Percentiles rank a stretch among this genome's conserved stretches.
phyloP scores from a whole-genome alignment of 2,888 invertebrate species.

The Eucriotettix oculatus region DNA sequence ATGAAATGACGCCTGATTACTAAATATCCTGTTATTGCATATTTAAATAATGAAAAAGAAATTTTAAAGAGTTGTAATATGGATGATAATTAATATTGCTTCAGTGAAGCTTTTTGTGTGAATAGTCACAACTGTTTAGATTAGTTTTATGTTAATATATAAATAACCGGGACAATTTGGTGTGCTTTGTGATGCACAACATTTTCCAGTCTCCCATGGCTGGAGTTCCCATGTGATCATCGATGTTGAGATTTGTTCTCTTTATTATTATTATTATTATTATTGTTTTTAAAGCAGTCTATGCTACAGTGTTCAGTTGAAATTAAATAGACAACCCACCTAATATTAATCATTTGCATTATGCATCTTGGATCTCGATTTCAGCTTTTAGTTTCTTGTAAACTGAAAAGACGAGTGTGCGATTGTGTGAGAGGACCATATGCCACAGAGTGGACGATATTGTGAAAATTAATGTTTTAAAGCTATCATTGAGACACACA shows the following conservation, averaged over 20 bases:
- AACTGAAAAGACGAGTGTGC: not conserved
- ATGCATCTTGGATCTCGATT: not conserved
- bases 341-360: not conserved
- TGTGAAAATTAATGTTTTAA: too few species aligned
- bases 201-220: too few species aligned
- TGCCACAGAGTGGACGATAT: too few species aligned
- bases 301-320: not conserved
- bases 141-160: not conserved
- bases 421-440: not conserved
- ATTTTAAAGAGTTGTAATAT: slow-evolving; percentile 2
- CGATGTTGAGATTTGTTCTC: not conserved
- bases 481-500: too few species aligned
- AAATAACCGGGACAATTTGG: not conserved
- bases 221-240: not conserved
- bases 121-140: not conserved
- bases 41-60: not conserved
- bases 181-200: not conserved
- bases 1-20: not conserved
- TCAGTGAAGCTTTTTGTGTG: slow-evolving; percentile 9
- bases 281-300: not conserved
- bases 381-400: not conserved
- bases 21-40: not conserved
- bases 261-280: not conserved
- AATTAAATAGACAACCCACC: not conserved
- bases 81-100: slow-evolving; percentile 6